Base-by-base conservation (phyloP, 1,140 invertebrate genomes). In the Drosophila seguyi region DNA sequence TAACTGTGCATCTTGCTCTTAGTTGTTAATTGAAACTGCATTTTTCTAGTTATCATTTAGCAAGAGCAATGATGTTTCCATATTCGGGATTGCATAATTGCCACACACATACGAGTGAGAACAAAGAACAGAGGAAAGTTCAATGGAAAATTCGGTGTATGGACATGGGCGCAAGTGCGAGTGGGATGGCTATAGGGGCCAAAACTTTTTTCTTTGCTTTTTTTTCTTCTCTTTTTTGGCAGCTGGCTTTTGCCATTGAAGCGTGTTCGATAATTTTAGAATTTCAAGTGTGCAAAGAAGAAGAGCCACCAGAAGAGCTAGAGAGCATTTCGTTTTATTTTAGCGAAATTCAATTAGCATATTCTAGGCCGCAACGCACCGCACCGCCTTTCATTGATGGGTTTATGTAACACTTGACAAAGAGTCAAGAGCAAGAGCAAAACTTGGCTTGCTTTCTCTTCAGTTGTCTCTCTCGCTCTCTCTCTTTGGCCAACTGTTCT, bases 191-290 rank as follows among this genome's bases (percentile, higher is more conserved):
- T 41, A 71, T 69, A 69, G 42, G 2, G 61, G 66, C 66, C 66
- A 66, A 31, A 31, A 53, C 47, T 25, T 36, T 48, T 27, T 67
- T 25, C 34, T 42, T 20, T 48, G 25, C 14, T 16, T 61, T 27
- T 25, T 25, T 25, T 39, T 52, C n/a, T n/a, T n/a, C n/a, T n/a
- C n/a, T n/a, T 36, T 66, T 68, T 69, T 67, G 47, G 66, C 62
- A 53, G 27, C 22, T 38, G 41, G 79, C 69, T 71, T 87, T 87
- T 76, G 67, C 56, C 58, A 59, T 75, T 67, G 57, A 72, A 85
- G 73, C 81, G 68, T 80, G 62, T 52, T 44, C 63, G 65, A 53
- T 90, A 90, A 79, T 74, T 79, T 87, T 86, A 82, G 79, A 90
- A 62, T 86, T 76, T 85, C 74, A 82, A 86, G 79, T 69, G 61